Evolutionary conservation across 2,888 invertebrate species (phyloP).

Genomic region (Pterobdella sp.): DNA sequence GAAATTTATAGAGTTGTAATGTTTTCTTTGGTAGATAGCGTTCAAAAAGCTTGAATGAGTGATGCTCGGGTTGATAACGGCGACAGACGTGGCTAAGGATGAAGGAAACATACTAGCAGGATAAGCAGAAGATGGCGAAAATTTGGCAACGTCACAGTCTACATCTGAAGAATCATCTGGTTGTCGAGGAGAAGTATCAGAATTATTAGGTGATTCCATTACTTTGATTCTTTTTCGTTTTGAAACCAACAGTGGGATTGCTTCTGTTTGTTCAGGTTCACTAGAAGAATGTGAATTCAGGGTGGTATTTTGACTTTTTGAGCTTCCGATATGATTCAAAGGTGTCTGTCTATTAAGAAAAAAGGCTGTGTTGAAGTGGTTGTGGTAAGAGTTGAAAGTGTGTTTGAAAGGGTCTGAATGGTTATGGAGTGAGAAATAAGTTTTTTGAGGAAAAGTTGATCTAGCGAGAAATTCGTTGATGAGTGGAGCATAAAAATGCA

Average conservation of each 20-base stretch:
- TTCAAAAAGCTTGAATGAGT: conserved; percentile 55
- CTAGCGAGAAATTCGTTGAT: not conserved
- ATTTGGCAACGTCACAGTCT: not conserved
- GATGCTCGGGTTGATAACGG: conserved; percentile 88
- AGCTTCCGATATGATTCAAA: too few relatives aligned
- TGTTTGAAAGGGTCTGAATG: not conserved
- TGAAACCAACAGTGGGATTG: conserved; percentile 77
- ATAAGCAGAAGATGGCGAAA: not conserved
- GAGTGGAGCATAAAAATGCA: not conserved
- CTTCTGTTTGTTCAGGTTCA: conserved; percentile 59
- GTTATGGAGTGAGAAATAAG: not conserved
- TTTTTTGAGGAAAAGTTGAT: not conserved
- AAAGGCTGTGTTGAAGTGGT: conserved; percentile 60
- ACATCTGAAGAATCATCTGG: not conserved
- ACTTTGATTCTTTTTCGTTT: conserved; percentile 19
- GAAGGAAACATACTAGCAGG: conserved; percentile 30
- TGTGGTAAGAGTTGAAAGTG: conserved; percentile 52
- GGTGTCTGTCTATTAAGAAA: conserved; percentile 36
- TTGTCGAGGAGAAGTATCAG: not conserved
- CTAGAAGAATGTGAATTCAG: conserved; percentile 24
- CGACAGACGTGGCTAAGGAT: conserved; percentile 85
- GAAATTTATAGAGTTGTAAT: conserved; percentile 11
- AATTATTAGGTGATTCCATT: not conserved
- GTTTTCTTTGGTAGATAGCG: conserved; percentile 50
- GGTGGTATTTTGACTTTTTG: too few relatives aligned